These are phyloP conservation scores for Halichoerus grypus DNA, from an alignment of 2,113 vertebrate genomes.

Conservation along the genomic window DNA sequence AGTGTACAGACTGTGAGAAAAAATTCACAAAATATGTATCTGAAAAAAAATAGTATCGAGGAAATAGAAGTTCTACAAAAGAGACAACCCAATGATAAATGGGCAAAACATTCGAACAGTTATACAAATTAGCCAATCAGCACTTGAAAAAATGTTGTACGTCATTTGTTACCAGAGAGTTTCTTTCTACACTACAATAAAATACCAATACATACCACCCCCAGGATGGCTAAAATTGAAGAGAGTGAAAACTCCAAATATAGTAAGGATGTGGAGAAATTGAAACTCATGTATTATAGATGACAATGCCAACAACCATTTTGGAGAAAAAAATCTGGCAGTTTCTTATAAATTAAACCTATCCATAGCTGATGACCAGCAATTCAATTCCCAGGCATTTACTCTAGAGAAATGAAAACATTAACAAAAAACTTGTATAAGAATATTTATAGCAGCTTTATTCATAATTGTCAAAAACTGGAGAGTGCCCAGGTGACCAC, in stretches of 20 bases:
- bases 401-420: not conserved
- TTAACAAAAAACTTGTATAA: not conserved
- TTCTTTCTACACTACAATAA: not conserved
- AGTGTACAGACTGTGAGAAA: not conserved
- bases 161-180: not conserved
- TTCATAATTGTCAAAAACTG: not conserved
- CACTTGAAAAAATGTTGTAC: not conserved
- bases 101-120: not conserved
- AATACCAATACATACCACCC: not conserved
- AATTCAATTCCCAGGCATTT: not conserved
- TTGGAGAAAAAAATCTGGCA: not conserved
- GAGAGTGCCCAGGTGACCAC: not conserved
- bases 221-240: not conserved
- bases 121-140: not conserved
- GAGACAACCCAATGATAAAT: not conserved
- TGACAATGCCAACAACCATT: not conserved
- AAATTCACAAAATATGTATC: not conserved
- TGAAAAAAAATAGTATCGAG: not conserved
- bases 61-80: slow-evolving; percentile 1
- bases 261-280: not conserved
- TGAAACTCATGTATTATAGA: not conserved
- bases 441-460: not conserved
- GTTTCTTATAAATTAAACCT: not conserved
- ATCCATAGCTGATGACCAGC: not conserved
- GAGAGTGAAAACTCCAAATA: not conserved